A percentile compares a stretch with the other conserved stretches of the same genome.
These are phyloP conservation scores for Lynx canadensis DNA, from an alignment of 2,113 vertebrate species.

Conservation along the genomic window DNA sequence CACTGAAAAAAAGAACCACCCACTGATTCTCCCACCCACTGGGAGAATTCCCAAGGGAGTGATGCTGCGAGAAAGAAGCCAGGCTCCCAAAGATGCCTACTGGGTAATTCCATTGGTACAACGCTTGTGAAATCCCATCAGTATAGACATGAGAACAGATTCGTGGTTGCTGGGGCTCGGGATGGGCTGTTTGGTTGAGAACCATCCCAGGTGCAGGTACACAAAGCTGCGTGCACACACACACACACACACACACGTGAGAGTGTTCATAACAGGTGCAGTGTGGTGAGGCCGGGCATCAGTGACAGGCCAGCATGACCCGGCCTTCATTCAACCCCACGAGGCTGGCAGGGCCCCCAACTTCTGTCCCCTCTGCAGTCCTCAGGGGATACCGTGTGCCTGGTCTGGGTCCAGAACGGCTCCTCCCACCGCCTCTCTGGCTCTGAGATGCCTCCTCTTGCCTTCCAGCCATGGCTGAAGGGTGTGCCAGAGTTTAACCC, in stretches of 20 bases:
- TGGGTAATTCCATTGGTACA: rapidly evolving
- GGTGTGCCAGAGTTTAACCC: background rate
- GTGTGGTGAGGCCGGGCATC: background rate
- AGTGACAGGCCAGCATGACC: background rate
- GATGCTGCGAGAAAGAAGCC: background rate
- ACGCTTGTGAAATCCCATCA: too few species aligned
- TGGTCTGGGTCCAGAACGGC: too few species aligned
- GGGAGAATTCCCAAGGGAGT: background rate
- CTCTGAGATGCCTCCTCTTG: background rate
- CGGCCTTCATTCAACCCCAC: background rate
- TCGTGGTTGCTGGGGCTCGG: background rate
- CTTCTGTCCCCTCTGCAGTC: background rate
- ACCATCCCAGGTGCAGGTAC: background rate
- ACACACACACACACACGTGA: background rate
- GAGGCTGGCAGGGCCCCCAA: background rate
- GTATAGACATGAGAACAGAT: background rate
- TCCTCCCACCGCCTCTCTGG: background rate
- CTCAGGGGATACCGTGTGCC: rapidly evolving
- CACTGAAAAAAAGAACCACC: background rate
- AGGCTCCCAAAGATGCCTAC: background rate
- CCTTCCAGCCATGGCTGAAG: background rate
- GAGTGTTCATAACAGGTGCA: background rate
- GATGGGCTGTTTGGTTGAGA: background rate
- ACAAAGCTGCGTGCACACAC: background rate
- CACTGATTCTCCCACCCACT: too few species aligned